Conservation (phyloP, 2,888 invertebrate species). For the Cantharis rufa region DNA sequence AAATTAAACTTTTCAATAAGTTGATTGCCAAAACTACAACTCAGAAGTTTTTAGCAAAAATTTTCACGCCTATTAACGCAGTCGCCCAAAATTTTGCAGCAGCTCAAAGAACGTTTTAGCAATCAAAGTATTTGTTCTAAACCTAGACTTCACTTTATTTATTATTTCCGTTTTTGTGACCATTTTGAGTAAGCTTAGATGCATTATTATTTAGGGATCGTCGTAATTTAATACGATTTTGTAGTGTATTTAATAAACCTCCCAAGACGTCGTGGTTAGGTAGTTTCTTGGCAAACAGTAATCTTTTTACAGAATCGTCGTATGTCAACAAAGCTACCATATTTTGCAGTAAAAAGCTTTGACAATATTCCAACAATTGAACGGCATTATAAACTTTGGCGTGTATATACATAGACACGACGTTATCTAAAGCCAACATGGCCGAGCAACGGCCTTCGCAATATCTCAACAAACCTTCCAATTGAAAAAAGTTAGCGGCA, state of each 20-base stretch:
- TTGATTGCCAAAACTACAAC: background rate
- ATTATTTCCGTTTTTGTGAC: conserved; percentile 22
- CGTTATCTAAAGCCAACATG: conserved; percentile 84
- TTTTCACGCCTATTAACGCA: background rate
- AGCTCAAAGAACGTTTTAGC: background rate
- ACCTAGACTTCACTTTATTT: conserved; percentile 3
- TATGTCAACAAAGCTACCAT: conserved; percentile 93
- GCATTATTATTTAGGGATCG: conserved; percentile 38
- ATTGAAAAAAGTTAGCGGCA: conserved; percentile 89
- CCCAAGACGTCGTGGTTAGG: conserved; percentile 89
- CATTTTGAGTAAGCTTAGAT: conserved; percentile 38
- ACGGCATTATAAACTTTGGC: conserved; percentile 90
- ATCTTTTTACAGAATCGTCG: conserved; percentile 85
- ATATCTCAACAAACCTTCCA: conserved; percentile 81
- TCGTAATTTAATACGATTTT: conserved; percentile 77
- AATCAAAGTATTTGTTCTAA: background rate
- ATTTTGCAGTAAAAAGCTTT: conserved; percentile 87
- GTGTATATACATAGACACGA: conserved; percentile 90
- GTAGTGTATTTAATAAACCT: conserved; percentile 77
- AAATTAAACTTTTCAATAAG: background rate
- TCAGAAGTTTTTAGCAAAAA: background rate
- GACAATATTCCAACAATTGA: conserved; percentile 86
- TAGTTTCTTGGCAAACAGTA: conserved; percentile 85
- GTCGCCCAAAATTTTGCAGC: background rate
- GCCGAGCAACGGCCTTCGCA: conserved; percentile 85